Conservation (phyloP, 1,140 invertebrate species). For the Yoshiicerus persimilis region DNA sequence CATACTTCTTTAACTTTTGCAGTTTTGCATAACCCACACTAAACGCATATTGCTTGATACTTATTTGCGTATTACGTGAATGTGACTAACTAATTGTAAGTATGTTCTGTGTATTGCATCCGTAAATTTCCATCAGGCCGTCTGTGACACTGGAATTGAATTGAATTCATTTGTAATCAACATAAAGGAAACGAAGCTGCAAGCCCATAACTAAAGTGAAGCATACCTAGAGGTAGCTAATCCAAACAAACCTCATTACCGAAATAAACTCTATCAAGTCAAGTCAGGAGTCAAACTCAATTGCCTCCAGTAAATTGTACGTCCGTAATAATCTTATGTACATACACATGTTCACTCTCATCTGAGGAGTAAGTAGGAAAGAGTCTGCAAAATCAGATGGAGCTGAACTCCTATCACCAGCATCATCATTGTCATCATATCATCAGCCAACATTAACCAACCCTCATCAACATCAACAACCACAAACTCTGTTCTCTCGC, state of each 20-base stretch:
- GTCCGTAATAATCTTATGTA: neutral
- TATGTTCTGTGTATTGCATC: neutral
- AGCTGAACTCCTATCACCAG: neutral
- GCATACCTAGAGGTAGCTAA: neutral
- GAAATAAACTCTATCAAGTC: neutral
- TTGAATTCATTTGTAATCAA: neutral
- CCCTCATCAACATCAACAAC: neutral
- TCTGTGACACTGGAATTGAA: neutral
- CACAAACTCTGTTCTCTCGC: neutral
- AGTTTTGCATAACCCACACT: too few relatives aligned
- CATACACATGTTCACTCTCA: neutral
- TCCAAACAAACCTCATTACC: neutral
- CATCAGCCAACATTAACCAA: neutral
- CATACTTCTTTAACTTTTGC: too few relatives aligned
- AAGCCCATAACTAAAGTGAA: neutral
- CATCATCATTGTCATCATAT: conserved; percentile 6
- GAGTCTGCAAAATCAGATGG: neutral
- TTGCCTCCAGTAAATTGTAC: neutral
- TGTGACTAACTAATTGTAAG: too few relatives aligned
- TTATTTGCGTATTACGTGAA: too few relatives aligned
- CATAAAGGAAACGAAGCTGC: neutral
- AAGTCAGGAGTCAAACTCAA: neutral
- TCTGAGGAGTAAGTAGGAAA: neutral
- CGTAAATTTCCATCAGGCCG: neutral
- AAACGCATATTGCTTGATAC: too few relatives aligned